phyloP scores from a whole-genome alignment of 2,888 invertebrate genomes.

The Hedya salicella region DNA sequence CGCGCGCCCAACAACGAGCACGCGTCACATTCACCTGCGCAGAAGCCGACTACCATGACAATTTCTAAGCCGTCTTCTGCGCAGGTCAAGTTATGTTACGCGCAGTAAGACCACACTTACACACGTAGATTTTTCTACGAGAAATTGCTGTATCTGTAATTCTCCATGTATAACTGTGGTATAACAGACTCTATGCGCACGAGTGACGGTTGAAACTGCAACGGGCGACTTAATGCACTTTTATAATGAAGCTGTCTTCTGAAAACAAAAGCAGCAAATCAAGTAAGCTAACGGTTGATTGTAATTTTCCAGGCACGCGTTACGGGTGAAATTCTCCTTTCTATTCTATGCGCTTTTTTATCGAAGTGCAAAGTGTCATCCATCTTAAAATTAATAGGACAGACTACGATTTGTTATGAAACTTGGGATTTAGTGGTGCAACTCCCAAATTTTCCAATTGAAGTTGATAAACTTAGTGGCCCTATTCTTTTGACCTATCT shows the following conservation, averaged over 20 bases:
- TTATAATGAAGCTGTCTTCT: slow-evolving; percentile 20
- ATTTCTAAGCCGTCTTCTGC: too few species aligned
- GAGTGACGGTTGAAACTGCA: slow-evolving; percentile 1
- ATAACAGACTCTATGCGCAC: slow-evolving; percentile 20
- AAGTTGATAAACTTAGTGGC: too few species aligned
- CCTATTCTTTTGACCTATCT: too few species aligned
- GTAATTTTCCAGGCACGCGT: not conserved
- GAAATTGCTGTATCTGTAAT: too few species aligned
- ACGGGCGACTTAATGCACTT: slow-evolving; percentile 14
- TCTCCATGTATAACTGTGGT: not conserved
- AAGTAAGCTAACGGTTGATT: slow-evolving; percentile 21
- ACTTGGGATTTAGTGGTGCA: too few species aligned
- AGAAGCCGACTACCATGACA: too few species aligned
- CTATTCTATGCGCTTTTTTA: not conserved
- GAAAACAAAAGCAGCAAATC: slow-evolving; percentile 14
- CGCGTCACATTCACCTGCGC: too few species aligned
- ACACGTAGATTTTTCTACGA: too few species aligned
- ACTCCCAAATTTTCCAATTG: too few species aligned
- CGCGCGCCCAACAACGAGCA: slow-evolving; percentile 45
- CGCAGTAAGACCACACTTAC: too few species aligned
- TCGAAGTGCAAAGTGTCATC: not conserved
- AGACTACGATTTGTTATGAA: too few species aligned
- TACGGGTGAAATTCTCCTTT: not conserved
- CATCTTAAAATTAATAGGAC: not conserved
- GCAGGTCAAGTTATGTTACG: too few species aligned